Evolutionary conservation across 2,797 vertebrate genomes (phyloP), one percentile per base, ranked within the genome.

Genomic region (Chiloscyllium punctatum): DNA sequence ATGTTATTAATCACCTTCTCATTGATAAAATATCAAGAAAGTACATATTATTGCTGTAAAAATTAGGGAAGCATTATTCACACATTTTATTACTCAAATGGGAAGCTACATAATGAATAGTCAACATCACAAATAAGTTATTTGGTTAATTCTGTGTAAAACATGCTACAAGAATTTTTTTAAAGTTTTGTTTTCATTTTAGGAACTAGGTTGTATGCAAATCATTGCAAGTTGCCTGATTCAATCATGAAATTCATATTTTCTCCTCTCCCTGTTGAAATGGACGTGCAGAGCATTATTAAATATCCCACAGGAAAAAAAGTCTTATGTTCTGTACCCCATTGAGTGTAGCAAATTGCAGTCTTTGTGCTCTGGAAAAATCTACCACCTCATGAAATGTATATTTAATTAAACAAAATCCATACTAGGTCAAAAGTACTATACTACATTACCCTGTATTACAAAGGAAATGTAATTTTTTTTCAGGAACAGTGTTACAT

Each of bases 101-200:
- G 96, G 96, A 96, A 87, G 95, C 96, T 95, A 97, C 96, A 95
- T 96, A 97, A 96, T 96, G 96, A 96, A 96, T 95, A 87, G 37
- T 0, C 0, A 95, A 77, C 88, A 96, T 72, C 8, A 37, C 66
- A 95, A 53, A 96, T 66, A 8, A 68, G 3, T 69, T 92, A 4
- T 53, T 48, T 77, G 25, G 16, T n/a, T 74, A 27, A 30, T 8
- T 72, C 15, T 21, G 5, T 95, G 27, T 48, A 74, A 95, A 95
- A 77, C 42, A 69, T 94, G 92, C 25, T 27, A 18, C 42, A 57
- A 9, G 42, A 33, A 77, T 77, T 71, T 77, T 74, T 95, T 74
- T 74, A 71, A 77, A 74, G 77, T 69, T 96, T 96, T 96, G 82
- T 95, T 96, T 96, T 96, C 95, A 95, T 96, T 96, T 96, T 96